Conservation (phyloP, 2,888 invertebrate genomes). For the Scaptomyza parva region DNA sequence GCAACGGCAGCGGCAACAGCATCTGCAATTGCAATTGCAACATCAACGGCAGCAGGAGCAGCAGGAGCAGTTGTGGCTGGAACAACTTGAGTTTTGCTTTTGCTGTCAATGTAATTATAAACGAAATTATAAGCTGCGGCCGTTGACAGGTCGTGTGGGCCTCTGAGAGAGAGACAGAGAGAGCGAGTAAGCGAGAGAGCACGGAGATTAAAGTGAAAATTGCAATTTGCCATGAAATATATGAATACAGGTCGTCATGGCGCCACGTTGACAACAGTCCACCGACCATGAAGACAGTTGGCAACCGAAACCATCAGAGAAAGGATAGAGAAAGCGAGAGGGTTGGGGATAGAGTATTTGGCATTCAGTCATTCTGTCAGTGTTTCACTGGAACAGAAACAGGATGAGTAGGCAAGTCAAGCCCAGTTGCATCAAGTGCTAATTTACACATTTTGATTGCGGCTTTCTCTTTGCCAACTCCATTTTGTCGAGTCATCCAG, state of each 20-base stretch:
- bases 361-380: conserved; percentile 6
- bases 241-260: conserved; percentile 49
- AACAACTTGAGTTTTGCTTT: conserved; percentile 50
- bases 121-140: conserved; percentile 76
- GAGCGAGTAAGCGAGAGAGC: conserved; percentile 8
- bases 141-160: conserved; percentile 36
- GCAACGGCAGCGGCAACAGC: conserved; percentile 20
- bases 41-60: conserved; percentile 12
- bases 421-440: conserved; percentile 66
- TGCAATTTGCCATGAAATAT: conserved; percentile 73
- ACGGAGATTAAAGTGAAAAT: conserved; percentile 81
- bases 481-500: conserved; percentile 35
- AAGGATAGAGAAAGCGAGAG: background rate
- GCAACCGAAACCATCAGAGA: conserved; percentile 40
- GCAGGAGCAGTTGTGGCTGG: conserved; percentile 9
- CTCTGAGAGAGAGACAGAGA: background rate
- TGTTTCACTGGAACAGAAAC: conserved; percentile 3
- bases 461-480: conserved; percentile 48
- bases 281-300: conserved; percentile 13
- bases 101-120: conserved; percentile 73
- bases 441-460: conserved; percentile 81
- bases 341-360: background rate
- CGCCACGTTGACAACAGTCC: conserved; percentile 16
- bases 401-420: conserved; percentile 10
- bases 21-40: conserved; percentile 6